Evolutionary conservation across 2,888 invertebrate species (phyloP).

Genomic region (Tubiluchus corallicola): DNA sequence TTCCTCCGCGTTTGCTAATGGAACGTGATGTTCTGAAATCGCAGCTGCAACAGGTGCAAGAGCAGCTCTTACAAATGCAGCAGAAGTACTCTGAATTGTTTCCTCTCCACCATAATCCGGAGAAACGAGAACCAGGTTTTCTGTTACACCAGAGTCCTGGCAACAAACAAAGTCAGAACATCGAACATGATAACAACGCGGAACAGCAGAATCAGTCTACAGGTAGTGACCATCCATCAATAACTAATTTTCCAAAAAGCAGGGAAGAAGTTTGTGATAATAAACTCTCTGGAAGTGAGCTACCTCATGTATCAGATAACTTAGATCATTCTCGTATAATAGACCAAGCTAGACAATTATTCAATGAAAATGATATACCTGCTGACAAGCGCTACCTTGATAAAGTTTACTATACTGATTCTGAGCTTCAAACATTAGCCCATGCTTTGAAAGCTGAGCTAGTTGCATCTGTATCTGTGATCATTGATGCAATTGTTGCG

Average conservation of each 20-base stretch:
- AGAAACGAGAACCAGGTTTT: no score
- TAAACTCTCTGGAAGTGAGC: background rate
- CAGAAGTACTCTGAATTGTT: conserved; percentile 72
- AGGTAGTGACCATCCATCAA: background rate
- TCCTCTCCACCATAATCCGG: no score
- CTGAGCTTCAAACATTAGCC: conserved; percentile 67
- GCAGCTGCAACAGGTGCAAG: conserved; percentile 66
- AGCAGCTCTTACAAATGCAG: conserved; percentile 74
- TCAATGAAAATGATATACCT: conserved; percentile 56
- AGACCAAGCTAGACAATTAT: conserved; percentile 53
- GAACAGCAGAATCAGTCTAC: background rate
- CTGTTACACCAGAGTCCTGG: no score
- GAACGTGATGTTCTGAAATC: conserved; percentile 51
- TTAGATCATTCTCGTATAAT: conserved; percentile 46
- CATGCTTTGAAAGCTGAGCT: conserved; percentile 78
- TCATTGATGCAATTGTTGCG: conserved; percentile 71
- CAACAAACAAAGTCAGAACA: no score
- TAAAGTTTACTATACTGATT: background rate
- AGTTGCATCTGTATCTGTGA: conserved; percentile 55
- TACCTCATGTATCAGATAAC: background rate
- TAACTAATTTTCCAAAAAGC: background rate
- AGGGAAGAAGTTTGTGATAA: no score
- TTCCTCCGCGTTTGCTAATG: background rate
- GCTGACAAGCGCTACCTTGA: conserved; percentile 27
- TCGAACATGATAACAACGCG: background rate